Evolutionary conservation across 2,113 vertebrate species (phyloP), one percentile per base, ranked within the genome.

Genomic region (Emydura subglobosa): DNA sequence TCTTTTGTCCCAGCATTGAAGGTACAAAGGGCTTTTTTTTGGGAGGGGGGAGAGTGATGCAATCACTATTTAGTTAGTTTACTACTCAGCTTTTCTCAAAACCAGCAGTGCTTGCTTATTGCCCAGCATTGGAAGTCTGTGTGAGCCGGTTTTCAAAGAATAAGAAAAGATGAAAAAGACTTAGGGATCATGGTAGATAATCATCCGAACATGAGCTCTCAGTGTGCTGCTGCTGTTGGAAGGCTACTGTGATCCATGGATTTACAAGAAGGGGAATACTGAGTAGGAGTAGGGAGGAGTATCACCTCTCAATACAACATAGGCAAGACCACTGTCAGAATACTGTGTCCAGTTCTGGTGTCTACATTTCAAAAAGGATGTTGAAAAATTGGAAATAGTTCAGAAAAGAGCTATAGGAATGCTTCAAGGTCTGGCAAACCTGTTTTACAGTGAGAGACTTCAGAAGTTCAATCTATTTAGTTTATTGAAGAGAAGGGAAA

Each of bases 331-430:
- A 8, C 49, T 82, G 78, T 65, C 88, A 22, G 27, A 91, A 88
- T 94, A 85, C 93, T 74, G 17, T 95, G 44, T 84, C 83, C 90
- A 95, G 81, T 85, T 91, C 81, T 91, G 79, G 65, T 91, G 89
- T 96, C 90, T 85, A 85, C 94, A 95, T 96, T 96, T 97, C 85
- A 95, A 74, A 92, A 92, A 93, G 88, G 61, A 79, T 92, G 42
- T 76, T 97, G 95, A 96, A 97, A 95, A 88, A 91, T 94, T 94
- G 59, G 92, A 1, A 13, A 39, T 90, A 57, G 31, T 93, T 91
- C 79, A 86, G 88, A 85, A 91, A 89, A 93, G 10, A 89, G 25
- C 95, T 74, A 61, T 55, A 19, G 54, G 80, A 91, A 54, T 89
- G 42, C 27, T 92, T 95, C 81, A 88, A 57, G 42, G 24, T 44